These are phyloP conservation scores for Styela plicata DNA, from an alignment of 23 tunicate species.

Conservation along the genomic window DNA sequence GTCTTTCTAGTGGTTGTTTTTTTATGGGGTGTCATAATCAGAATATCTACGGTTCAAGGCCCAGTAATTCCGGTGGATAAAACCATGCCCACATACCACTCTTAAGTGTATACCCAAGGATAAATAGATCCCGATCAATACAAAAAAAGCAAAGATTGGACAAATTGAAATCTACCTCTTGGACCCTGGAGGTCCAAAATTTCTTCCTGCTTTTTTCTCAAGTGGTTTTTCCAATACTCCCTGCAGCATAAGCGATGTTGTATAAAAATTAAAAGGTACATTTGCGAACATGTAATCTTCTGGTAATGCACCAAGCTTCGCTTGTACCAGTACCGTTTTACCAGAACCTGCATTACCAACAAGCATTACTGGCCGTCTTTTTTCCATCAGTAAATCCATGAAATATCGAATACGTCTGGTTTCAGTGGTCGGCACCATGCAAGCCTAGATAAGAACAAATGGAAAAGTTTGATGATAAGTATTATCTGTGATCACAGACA, in stretches of 20 bases:
- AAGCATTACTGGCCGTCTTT: constrained; percentile 87
- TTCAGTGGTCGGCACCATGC: constrained; percentile 98
- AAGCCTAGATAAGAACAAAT: too few relatives aligned
- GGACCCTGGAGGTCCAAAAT: constrained; percentile 97
- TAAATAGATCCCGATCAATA: too few relatives aligned
- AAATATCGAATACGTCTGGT: constrained; percentile 92
- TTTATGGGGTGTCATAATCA: too few relatives aligned
- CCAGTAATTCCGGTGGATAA: too few relatives aligned
- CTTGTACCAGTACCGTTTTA: constrained; percentile 92
- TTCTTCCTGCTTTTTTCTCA: constrained; percentile 98
- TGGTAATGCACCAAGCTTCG: constrained; percentile 66
- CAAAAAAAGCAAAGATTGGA: not conserved
- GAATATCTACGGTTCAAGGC: too few relatives aligned
- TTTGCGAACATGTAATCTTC: constrained; percentile 95
- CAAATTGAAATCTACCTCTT: constrained; percentile 48
- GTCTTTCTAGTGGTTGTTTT: too few relatives aligned
- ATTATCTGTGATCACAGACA: too few relatives aligned
- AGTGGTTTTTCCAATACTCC: constrained; percentile 91
- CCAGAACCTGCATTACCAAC: constrained; percentile 98
- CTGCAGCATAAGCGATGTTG: constrained; percentile 95
- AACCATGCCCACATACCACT: too few relatives aligned
- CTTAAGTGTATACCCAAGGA: too few relatives aligned
- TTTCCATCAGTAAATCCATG: constrained; percentile 95
- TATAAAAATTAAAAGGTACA: constrained; percentile 98
- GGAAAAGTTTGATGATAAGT: too few relatives aligned